These are phyloP conservation scores for Aulostomus chinensis DNA, from an alignment of 2,797 vertebrate genomes.

Conservation along the genomic window DNA sequence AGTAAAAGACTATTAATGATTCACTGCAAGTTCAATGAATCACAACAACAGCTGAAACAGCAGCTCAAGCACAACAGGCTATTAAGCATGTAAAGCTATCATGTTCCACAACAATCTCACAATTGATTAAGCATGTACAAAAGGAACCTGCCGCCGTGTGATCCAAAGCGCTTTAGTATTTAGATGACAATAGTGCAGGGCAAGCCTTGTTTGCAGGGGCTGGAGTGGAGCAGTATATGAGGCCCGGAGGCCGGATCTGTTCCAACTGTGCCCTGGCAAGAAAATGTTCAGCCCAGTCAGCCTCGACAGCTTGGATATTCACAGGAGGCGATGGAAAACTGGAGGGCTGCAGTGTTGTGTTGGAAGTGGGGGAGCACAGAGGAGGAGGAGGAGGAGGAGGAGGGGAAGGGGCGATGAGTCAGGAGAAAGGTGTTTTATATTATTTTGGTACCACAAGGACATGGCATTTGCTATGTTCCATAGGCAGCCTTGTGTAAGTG, in stretches of 20 bases:
- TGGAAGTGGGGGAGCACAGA: slow-evolving; percentile 51
- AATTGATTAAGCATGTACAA: slow-evolving; percentile 40
- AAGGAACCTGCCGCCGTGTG: slow-evolving; percentile 37
- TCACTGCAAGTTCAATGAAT: slow-evolving; percentile 38
- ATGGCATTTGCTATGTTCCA: slow-evolving; percentile 48
- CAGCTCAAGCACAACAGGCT: slow-evolving; percentile 42
- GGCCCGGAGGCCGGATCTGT: slow-evolving; percentile 78
- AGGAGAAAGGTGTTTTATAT: slow-evolving; percentile 60
- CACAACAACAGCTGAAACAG: slow-evolving; percentile 26
- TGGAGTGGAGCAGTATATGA: slow-evolving; percentile 65
- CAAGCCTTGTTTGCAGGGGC: slow-evolving; percentile 73
- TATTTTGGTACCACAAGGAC: slow-evolving; percentile 60
- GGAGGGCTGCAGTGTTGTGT: slow-evolving; percentile 59
- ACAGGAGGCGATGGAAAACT: slow-evolving; percentile 78
- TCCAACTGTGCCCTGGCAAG: slow-evolving; percentile 83
- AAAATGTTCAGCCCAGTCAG: slow-evolving; percentile 70
- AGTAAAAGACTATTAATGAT: slow-evolving; percentile 10
- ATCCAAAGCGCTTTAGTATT: slow-evolving; percentile 71
- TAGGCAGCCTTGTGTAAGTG: slow-evolving; percentile 7
- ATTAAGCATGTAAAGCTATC: slow-evolving; percentile 50
- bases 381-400: slow-evolving; percentile 41
- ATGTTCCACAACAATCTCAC: slow-evolving; percentile 40
- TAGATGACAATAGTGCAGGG: slow-evolving; percentile 72
- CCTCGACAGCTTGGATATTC: slow-evolving; percentile 82
- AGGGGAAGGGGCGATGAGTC: slow-evolving; percentile 49